phyloP scores from a whole-genome alignment of 1,140 invertebrate genomes.

The Tetramorium alpestre region DNA sequence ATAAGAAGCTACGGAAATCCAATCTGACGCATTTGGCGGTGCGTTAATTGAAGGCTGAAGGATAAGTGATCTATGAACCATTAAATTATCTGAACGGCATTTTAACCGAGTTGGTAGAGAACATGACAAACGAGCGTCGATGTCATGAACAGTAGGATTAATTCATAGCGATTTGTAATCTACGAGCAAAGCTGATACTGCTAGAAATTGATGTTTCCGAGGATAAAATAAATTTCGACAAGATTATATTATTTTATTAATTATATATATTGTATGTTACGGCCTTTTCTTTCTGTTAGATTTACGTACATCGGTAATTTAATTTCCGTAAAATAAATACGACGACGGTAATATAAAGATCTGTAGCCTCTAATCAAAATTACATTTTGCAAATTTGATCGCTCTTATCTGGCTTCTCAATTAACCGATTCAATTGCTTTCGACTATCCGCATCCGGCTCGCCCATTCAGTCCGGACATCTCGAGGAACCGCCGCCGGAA shows the following conservation, averaged over 20 bases:
- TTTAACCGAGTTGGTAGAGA: conserved; percentile 37
- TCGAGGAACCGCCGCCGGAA: conserved; percentile 38
- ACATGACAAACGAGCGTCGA: conserved; percentile 40
- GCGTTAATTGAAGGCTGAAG: conserved; percentile 49
- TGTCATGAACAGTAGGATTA: conserved; percentile 22
- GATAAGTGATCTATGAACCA: conserved; percentile 48
- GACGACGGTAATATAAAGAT: not conserved
- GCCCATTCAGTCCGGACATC: conserved; percentile 11
- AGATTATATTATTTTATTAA: not conserved
- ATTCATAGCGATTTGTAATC: conserved; percentile 36
- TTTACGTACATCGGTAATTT: not conserved
- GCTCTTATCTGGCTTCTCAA: conserved; percentile 1
- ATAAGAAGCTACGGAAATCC: not conserved
- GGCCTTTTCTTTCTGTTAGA: not conserved
- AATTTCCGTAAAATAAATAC: not conserved
- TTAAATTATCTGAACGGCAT: conserved; percentile 40
- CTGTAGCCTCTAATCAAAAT: not conserved
- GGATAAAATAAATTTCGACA: not conserved
- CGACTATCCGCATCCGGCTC: conserved; percentile 28
- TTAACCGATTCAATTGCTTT: conserved; percentile 38
- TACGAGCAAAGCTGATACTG: not conserved
- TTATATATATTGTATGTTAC: too few relatives aligned
- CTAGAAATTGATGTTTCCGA: not conserved
- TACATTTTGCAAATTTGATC: not conserved
- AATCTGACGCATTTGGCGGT: not conserved